Conservation (phyloP, 2,113 vertebrate species). For the Phocoena sinus region DNA sequence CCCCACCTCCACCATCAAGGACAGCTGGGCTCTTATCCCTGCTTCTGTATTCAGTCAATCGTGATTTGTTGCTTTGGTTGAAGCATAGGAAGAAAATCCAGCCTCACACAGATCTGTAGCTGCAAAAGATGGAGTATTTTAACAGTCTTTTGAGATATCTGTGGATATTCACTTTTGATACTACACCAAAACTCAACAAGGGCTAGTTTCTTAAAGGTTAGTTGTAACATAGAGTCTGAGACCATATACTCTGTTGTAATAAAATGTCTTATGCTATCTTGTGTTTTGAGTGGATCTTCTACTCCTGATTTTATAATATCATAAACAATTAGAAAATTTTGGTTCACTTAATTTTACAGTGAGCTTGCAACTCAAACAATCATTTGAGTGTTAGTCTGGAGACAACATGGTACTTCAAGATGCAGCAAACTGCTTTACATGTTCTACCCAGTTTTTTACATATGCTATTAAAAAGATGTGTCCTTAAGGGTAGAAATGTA, state of each 20-base stretch:
- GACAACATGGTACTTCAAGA: neutral
- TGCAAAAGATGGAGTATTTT: neutral
- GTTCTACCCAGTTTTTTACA: neutral
- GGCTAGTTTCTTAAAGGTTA: neutral
- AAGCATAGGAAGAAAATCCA: neutral
- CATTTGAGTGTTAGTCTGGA: neutral
- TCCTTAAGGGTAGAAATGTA: neutral
- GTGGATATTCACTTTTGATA: neutral
- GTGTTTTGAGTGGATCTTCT: neutral
- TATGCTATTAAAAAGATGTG: neutral
- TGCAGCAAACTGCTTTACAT: neutral
- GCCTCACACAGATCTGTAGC: neutral
- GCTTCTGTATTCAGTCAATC: neutral
- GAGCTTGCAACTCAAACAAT: neutral
- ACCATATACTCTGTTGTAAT: neutral
- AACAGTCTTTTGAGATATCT: neutral
- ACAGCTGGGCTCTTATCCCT: neutral
- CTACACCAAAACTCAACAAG: neutral
- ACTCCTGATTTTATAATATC: neutral
- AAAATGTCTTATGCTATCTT: neutral
- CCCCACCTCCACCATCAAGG: neutral
- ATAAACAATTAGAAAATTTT: neutral
- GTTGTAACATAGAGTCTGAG: neutral
- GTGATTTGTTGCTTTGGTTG: neutral
- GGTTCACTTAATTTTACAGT: neutral